Percentiles rank a stretch among this genome's conserved stretches.
Evolutionary conservation across 2,888 invertebrate species (phyloP).

Genomic region (Dolichomitus sp.): DNA sequence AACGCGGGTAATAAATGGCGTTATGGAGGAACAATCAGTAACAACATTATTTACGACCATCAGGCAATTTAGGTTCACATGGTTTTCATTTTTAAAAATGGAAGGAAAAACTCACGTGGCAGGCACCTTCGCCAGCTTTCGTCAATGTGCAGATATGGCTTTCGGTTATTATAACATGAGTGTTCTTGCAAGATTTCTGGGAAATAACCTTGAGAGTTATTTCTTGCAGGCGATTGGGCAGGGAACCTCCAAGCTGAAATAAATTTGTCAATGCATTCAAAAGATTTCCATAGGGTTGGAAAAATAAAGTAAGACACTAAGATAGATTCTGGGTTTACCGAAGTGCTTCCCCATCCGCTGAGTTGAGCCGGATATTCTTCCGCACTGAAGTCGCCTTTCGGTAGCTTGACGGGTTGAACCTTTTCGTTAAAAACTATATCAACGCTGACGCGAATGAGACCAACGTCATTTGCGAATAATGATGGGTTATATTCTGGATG

Average conservation of each 20-base stretch:
- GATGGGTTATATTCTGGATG: conserved; percentile 66
- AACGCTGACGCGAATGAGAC: conserved; percentile 72
- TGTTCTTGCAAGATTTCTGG: conserved; percentile 63
- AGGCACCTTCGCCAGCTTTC: conserved; percentile 80
- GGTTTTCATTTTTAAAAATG: no score
- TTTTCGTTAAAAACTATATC: conserved; percentile 71
- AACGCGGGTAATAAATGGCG: no score
- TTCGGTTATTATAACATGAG: conserved; percentile 60
- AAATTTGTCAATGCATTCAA: not conserved
- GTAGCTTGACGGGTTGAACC: conserved; percentile 74
- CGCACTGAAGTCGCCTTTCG: conserved; percentile 56
- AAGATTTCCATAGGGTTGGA: not conserved
- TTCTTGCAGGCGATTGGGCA: conserved; percentile 74
- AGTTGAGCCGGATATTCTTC: conserved; percentile 68
- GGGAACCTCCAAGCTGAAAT: conserved; percentile 68
- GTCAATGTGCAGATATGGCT: conserved; percentile 80
- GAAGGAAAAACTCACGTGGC: conserved; percentile 76
- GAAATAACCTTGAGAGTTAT: conserved; percentile 68
- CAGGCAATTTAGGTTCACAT: no score
- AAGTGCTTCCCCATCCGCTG: conserved; percentile 78
- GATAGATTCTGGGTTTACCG: conserved; percentile 65
- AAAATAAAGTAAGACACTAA: not conserved
- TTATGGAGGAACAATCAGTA: no score
- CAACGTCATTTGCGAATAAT: conserved; percentile 74
- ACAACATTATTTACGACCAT: no score